Base-by-base conservation (phyloP, 2,113 vertebrate species). In the Zosterops japonicus region DNA sequence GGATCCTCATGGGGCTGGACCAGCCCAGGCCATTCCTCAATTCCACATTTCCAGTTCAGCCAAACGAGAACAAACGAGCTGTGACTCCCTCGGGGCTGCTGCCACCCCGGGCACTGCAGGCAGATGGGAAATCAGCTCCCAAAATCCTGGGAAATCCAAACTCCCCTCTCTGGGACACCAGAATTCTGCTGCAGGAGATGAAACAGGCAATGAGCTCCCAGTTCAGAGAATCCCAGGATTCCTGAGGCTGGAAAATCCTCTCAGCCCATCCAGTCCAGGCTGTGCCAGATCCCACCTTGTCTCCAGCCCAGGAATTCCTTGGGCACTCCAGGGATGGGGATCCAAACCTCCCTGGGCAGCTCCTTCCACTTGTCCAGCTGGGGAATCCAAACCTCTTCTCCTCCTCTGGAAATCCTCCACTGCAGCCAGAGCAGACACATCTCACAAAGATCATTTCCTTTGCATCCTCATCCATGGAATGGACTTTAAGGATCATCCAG, bases 261-360 rank as follows among this genome's bases (percentile, higher is more conserved):
- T 52, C 27, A 44, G 60, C 2, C 18, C 52, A 23, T 2, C 0
- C 1, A 27, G 36, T 10, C 25, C 76, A 2, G 14, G 27, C 86
- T 33, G 67, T 33, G 50, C 27, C 35, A 1, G 0, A 10, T 19
- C 0, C 31, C 44, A 16, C 36, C 27, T 0, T n/a, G 50, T 14
- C 31, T 19, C 75, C 65, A 47, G 64, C 39, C 60, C 77, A 70
- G 59, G 2, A 0, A 1, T 44, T 17, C 63, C 63, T 14, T 2
- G 83, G 36, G 0, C 68, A 65, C 67, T 50, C 7, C 75, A 80
- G 57, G 59, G 35, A 4, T 74, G 86, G 44, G 36, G 0, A 44
- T 41, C 5, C 78, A 41, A 7, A 8, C 7, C 61, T 18, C 55
- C 70, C 29, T 10, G 44, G 52, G 69, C 44, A 82, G 74, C 6